These are phyloP conservation scores for Camponotus floridanus DNA, from an alignment of 1,140 invertebrate genomes.

Conservation along the genomic window DNA sequence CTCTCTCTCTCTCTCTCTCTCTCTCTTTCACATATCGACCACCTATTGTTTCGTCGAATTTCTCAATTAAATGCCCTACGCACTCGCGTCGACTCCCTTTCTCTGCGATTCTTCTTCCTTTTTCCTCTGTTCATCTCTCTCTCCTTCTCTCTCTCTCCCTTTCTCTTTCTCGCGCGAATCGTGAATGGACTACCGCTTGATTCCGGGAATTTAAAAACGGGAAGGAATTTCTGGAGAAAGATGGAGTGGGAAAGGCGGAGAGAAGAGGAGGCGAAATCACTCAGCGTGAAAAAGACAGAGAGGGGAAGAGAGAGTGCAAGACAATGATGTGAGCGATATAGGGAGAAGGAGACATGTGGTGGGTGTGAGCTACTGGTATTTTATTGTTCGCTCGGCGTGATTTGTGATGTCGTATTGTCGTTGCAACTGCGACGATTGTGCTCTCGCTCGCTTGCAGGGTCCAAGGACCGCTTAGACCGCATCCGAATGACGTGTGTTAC, in stretches of 20 bases:
- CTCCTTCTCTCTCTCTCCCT: background rate
- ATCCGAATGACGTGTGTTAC: constrained; percentile 49
- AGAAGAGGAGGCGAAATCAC: background rate
- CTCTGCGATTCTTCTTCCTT: constrained; percentile 37
- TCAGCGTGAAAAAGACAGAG: background rate
- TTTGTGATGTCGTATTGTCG: constrained; percentile 74
- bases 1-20: constrained; percentile 27
- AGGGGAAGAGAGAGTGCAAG: background rate
- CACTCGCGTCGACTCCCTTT: constrained; percentile 21
- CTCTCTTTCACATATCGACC: background rate
- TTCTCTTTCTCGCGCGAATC: constrained; percentile 3
- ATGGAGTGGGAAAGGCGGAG: constrained; percentile 24
- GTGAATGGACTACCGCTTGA: constrained; percentile 76
- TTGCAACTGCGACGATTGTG: constrained; percentile 51
- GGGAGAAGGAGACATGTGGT: constrained; percentile 71
- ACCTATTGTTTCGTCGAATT: constrained; percentile 68
- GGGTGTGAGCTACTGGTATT: constrained; percentile 77
- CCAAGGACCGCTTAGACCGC: constrained; percentile 49
- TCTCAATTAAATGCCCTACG: constrained; percentile 77
- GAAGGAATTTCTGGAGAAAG: constrained; percentile 75
- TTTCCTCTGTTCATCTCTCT: constrained; percentile 45
- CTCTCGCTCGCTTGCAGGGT: constrained; percentile 39
- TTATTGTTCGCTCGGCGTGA: constrained; percentile 74
- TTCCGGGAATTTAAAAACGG: constrained; percentile 80
- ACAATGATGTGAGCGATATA: constrained; percentile 52